A percentile compares a stretch with the other conserved stretches of the same genome.
Evolutionary conservation across 1,140 invertebrate species (phyloP).

Genomic region (Rhopalosiphum padi): DNA sequence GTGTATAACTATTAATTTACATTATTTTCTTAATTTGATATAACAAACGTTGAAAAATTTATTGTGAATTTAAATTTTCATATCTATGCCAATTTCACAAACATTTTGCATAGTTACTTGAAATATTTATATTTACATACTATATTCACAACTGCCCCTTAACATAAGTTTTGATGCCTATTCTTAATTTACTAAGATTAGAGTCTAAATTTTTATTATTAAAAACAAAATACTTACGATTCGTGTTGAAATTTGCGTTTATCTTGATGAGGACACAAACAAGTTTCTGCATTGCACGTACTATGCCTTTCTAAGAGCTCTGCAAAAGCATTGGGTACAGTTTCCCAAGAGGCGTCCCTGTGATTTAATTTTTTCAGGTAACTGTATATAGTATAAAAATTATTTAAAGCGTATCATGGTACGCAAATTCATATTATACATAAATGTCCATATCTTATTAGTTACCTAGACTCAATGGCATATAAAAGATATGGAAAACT

Average conservation of each 20-base stretch:
- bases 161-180: neutral
- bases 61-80: too few relatives aligned
- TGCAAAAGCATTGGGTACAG: conserved; percentile 71
- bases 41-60: too few relatives aligned
- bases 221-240: conserved; percentile 63
- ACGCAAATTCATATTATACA: neutral
- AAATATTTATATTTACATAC: neutral
- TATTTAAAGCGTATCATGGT: neutral
- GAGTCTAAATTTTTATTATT: neutral
- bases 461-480: too few relatives aligned
- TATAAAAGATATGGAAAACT: too few relatives aligned
- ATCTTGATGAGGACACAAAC: conserved; percentile 69
- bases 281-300: conserved; percentile 68
- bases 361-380: conserved; percentile 48
- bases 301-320: conserved; percentile 69
- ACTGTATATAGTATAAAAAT: conserved; percentile 16
- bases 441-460: neutral
- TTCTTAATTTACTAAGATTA: neutral
- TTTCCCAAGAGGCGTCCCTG: conserved; percentile 76
- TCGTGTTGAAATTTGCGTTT: conserved; percentile 65
- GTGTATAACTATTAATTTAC: too few relatives aligned
- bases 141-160: too few relatives aligned
- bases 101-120: too few relatives aligned
- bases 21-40: too few relatives aligned
- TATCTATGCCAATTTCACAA: too few relatives aligned